Conservation (phyloP, 2,113 vertebrate genomes). For the Coptodon bakossiorum region DNA sequence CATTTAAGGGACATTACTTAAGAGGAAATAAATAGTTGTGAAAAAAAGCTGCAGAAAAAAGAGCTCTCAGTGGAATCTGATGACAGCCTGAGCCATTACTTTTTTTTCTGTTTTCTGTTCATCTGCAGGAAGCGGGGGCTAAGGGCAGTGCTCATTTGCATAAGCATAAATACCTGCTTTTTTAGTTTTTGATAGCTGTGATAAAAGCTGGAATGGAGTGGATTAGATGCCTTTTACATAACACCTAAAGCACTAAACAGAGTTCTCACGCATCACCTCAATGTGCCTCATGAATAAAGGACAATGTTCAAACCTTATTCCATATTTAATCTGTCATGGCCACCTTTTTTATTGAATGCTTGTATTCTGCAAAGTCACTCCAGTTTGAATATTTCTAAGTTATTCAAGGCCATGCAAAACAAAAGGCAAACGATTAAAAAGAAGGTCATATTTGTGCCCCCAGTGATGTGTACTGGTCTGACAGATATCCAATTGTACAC, state of each 20-base stretch:
- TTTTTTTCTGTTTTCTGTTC: slow-evolving; percentile 18
- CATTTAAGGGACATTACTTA: slow-evolving; percentile 17
- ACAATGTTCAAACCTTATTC: neutral
- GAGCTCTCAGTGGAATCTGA: slow-evolving; percentile 38
- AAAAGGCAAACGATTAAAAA: slow-evolving; percentile 44
- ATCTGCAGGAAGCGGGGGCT: slow-evolving; percentile 21
- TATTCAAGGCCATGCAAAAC: slow-evolving; percentile 12
- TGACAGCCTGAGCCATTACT: slow-evolving; percentile 22
- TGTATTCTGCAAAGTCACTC: neutral
- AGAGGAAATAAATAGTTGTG: slow-evolving; percentile 44
- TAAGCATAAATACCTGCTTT: slow-evolving; percentile 58
- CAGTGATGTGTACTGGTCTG: slow-evolving; percentile 57
- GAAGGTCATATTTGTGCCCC: slow-evolving; percentile 57
- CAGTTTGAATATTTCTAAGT: slow-evolving; percentile 18
- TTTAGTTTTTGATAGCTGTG: slow-evolving; percentile 48
- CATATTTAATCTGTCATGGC: slow-evolving; percentile 21
- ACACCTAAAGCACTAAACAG: slow-evolving; percentile 29
- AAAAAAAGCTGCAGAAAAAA: slow-evolving; percentile 36
- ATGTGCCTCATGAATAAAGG: slow-evolving; percentile 29
- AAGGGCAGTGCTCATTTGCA: slow-evolving; percentile 46
- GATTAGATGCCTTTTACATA: slow-evolving; percentile 47
- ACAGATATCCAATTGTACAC: slow-evolving; percentile 71
- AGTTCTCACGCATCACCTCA: slow-evolving; percentile 26
- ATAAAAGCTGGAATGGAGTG: slow-evolving; percentile 55
- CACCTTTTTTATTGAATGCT: slow-evolving; percentile 7